A percentile compares a stretch with the other conserved stretches of the same genome.
phyloP scores from a whole-genome alignment of 1,140 invertebrate genomes.

The Zeugodacus cucurbitae region DNA sequence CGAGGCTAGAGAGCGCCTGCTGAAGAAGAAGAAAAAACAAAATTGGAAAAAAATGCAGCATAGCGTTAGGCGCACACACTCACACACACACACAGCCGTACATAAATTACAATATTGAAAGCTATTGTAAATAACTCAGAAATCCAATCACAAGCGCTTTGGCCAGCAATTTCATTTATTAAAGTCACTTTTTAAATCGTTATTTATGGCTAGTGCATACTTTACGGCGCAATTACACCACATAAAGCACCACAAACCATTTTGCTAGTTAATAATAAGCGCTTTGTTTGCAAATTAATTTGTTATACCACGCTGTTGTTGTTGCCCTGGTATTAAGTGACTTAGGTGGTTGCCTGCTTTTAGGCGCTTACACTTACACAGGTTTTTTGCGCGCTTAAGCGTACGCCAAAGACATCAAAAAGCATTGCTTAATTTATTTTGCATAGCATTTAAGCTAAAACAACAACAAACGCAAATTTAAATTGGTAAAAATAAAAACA shows the following conservation, averaged over 20 bases:
- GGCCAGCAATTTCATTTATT: neutral
- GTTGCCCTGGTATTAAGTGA: neutral
- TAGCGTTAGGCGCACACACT: neutral
- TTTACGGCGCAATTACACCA: neutral
- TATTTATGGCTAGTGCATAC: neutral
- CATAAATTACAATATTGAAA: neutral
- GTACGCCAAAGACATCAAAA: neutral
- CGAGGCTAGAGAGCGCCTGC: neutral
- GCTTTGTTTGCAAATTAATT: neutral
- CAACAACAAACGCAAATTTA: neutral
- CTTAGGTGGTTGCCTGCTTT: neutral
- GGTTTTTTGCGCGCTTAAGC: neutral
- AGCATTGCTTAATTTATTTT: neutral
- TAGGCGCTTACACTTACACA: neutral
- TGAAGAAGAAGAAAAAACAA: neutral
- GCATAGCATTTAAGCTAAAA: neutral
- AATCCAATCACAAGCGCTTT: conserved; percentile 2
- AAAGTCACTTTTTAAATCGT: neutral
- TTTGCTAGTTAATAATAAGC: neutral
- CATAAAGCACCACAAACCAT: neutral
- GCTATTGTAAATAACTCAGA: conserved; percentile 33
- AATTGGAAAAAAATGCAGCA: neutral
- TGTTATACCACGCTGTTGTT: neutral
- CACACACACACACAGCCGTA: neutral
- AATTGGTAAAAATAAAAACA: neutral